phyloP scores from a whole-genome alignment of 2,797 vertebrate species.

The Periophthalmus magnuspinnatus region DNA sequence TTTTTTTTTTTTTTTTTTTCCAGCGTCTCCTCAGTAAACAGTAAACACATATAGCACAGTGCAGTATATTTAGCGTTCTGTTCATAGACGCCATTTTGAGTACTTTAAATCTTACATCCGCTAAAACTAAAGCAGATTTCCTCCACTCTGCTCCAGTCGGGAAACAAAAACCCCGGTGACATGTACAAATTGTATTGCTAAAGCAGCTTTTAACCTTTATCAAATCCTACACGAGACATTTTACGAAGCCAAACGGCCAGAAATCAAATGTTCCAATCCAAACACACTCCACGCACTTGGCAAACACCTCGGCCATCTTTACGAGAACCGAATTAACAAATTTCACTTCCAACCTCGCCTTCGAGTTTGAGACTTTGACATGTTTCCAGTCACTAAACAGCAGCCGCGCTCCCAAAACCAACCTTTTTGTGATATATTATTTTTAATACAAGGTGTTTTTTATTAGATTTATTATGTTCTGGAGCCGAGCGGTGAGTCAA shows the following conservation, averaged over 20 bases:
- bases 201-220: conserved; percentile 35
- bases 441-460: conserved; percentile 47
- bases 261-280: conserved; percentile 37
- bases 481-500: conserved; percentile 49
- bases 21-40: too few relatives aligned
- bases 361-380: conserved; percentile 42
- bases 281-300: conserved; percentile 49
- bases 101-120: too few relatives aligned
- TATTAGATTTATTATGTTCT: conserved; percentile 61
- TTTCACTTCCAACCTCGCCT: conserved; percentile 55
- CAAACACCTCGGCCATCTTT: conserved; percentile 51
- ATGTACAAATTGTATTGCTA: conserved; percentile 1
- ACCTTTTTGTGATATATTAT: conserved; percentile 29
- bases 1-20: too few relatives aligned
- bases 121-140: not conserved
- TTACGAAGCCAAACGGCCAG: conserved; percentile 31
- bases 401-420: conserved; percentile 3
- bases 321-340: conserved; percentile 69
- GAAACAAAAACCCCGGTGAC: conserved; percentile 13
- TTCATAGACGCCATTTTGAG: too few relatives aligned
- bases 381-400: conserved; percentile 41
- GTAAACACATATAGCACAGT: too few relatives aligned
- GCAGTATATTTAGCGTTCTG: too few relatives aligned
- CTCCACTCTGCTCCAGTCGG: not conserved
- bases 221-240: conserved; percentile 26